These are phyloP conservation scores for Rhyacophila evoluta DNA, from an alignment of 2,888 invertebrate genomes.

Conservation along the genomic window DNA sequence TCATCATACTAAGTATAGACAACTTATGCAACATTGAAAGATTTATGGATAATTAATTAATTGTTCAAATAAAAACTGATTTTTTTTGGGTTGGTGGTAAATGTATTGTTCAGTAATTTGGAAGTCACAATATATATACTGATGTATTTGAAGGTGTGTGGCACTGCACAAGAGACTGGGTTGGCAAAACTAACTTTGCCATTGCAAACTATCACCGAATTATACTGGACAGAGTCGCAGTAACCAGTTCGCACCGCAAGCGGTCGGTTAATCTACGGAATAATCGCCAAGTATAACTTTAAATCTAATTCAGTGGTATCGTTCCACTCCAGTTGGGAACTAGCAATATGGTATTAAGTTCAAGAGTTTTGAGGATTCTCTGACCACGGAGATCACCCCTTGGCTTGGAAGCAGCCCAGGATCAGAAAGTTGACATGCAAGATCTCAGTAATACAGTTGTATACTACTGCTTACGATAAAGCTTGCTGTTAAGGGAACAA, in stretches of 20 bases:
- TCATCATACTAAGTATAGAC: no score
- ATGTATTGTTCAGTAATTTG: no score
- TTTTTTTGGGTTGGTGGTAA: no score
- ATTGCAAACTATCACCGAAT: constrained; percentile 39
- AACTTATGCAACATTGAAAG: no score
- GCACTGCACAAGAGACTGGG: neutral
- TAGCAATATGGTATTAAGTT: neutral
- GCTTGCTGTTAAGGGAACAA: neutral
- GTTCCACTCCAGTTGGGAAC: constrained; percentile 28
- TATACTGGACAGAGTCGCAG: constrained; percentile 38
- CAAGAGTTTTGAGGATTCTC: constrained; percentile 36
- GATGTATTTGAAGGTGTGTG: neutral
- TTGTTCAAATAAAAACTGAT: no score
- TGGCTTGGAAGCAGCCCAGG: constrained; percentile 23
- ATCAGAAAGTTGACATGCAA: constrained; percentile 15
- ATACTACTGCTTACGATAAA: no score
- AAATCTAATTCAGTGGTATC: constrained; percentile 50
- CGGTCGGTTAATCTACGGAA: constrained; percentile 51
- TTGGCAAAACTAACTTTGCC: constrained; percentile 37
- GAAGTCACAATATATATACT: no score
- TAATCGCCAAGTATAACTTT: constrained; percentile 47
- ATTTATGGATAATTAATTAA: no score
- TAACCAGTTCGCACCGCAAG: constrained; percentile 39
- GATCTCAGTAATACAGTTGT: neutral
- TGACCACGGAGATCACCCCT: neutral